phyloP scores from a whole-genome alignment of 2,797 vertebrate species.

The Cephalopachus bancanus region DNA sequence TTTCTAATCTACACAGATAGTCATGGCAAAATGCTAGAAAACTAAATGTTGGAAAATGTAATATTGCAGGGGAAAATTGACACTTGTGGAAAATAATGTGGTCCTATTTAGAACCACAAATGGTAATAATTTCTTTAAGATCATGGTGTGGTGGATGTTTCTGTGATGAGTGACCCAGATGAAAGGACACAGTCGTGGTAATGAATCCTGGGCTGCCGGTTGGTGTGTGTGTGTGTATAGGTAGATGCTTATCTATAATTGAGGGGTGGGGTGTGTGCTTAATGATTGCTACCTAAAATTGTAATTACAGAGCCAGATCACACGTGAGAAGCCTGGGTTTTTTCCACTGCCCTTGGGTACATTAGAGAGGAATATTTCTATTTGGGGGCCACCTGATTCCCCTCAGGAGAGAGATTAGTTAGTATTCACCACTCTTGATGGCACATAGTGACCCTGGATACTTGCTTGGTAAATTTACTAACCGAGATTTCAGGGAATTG shows the following conservation, averaged over 20 bases:
- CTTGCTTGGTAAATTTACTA: constrained; percentile 81
- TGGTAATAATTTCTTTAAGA: constrained; percentile 87
- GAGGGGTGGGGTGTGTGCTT: constrained; percentile 80
- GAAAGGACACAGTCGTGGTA: constrained; percentile 85
- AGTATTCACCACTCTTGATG: constrained; percentile 56
- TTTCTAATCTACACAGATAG: constrained; percentile 93
- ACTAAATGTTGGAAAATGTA: constrained; percentile 89
- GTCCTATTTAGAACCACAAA: constrained; percentile 85
- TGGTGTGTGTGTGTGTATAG: constrained; percentile 74
- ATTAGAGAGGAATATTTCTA: constrained; percentile 74
- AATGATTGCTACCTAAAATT: constrained; percentile 87
- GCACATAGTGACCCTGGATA: constrained; percentile 72
- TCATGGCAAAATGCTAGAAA: constrained; percentile 89
- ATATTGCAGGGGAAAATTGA: constrained; percentile 89
- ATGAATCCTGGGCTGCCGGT: constrained; percentile 75
- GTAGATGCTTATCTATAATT: constrained; percentile 89
- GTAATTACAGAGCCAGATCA: constrained; percentile 82
- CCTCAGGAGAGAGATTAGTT: constrained; percentile 65
- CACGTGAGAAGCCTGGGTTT: constrained; percentile 78
- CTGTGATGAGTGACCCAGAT: constrained; percentile 78
- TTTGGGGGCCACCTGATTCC: constrained; percentile 62
- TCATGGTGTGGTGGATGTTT: constrained; percentile 76
- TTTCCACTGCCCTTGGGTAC: constrained; percentile 85
- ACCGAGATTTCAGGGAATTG: constrained; percentile 71
- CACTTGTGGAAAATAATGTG: constrained; percentile 87